Evolutionary conservation across 1,140 invertebrate species (phyloP).

Genomic region (Medauroidea extradentata): DNA sequence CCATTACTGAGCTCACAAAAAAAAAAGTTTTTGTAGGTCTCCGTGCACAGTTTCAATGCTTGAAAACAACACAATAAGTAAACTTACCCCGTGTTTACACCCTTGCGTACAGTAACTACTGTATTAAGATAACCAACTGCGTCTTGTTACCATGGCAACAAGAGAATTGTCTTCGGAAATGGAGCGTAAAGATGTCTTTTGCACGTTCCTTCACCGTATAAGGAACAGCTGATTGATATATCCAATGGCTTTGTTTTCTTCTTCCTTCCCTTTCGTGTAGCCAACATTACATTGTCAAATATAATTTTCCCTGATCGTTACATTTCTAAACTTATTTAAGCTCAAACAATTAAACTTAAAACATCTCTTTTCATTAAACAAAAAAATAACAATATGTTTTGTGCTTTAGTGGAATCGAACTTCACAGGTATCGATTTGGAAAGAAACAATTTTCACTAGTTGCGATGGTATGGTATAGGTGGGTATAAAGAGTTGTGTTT

Average conservation of each 20-base stretch:
- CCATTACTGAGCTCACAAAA: too few relatives aligned
- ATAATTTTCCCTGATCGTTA: too few relatives aligned
- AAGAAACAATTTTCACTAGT: too few relatives aligned
- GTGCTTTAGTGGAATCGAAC: too few relatives aligned
- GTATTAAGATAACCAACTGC: slow-evolving; percentile 13
- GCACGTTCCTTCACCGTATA: slow-evolving; percentile 17
- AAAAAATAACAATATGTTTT: too few relatives aligned
- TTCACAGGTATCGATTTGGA: too few relatives aligned
- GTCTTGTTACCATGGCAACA: slow-evolving; percentile 19
- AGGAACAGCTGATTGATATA: slow-evolving; percentile 21
- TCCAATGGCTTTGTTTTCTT: slow-evolving; percentile 13
- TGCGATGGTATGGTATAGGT: too few relatives aligned
- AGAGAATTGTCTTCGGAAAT: slow-evolving; percentile 17
- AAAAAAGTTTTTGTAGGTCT: not conserved
- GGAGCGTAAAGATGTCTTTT: slow-evolving; percentile 15
- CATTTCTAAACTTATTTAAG: too few relatives aligned
- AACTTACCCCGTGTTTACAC: slow-evolving; percentile 7
- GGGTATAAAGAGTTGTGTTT: too few relatives aligned
- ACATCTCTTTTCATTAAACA: too few relatives aligned
- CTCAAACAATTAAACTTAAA: too few relatives aligned
- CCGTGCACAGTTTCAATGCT: not conserved
- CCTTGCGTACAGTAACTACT: not conserved
- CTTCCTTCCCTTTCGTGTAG: not conserved
- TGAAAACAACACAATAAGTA: not conserved
- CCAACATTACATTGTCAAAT: too few relatives aligned